Evolutionary conservation across 2,888 invertebrate genomes (phyloP).

Genomic region (Pyrrhosoma nymphula): DNA sequence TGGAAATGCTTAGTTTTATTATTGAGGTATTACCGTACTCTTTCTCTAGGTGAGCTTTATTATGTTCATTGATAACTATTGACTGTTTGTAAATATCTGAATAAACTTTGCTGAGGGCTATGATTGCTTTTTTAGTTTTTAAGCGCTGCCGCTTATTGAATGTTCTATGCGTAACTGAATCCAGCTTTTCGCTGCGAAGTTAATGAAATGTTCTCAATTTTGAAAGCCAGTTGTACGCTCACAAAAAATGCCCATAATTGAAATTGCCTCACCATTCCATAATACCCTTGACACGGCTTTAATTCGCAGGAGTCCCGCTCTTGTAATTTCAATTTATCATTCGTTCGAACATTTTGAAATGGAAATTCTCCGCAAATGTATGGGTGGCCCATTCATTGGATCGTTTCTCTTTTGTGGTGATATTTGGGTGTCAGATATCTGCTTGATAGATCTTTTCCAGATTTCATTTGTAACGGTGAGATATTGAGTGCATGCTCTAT

Average conservation of each 20-base stretch:
- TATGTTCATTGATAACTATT: no score
- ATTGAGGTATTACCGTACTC: no score
- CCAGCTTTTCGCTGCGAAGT: not conserved
- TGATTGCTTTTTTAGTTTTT: not conserved
- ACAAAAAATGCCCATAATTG: not conserved
- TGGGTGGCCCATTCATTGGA: not conserved
- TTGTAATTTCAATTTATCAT: not conserved
- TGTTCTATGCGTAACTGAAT: not conserved
- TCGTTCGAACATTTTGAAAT: not conserved
- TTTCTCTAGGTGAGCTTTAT: no score
- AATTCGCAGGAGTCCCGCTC: not conserved
- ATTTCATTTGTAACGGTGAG: not conserved
- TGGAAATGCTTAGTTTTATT: no score
- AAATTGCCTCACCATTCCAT: not conserved
- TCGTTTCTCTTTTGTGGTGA: not conserved
- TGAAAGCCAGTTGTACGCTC: not conserved
- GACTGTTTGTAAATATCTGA: not conserved
- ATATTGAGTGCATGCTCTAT: not conserved
- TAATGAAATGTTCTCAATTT: not conserved
- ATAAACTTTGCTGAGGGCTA: not conserved
- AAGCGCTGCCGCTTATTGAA: not conserved
- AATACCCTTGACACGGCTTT: not conserved
- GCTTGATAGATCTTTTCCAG: not conserved
- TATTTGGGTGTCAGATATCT: not conserved
- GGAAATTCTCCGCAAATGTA: not conserved